These are phyloP conservation scores for Leptatherina wallacei DNA, from an alignment of 2,797 vertebrate genomes.

Conservation along the genomic window DNA sequence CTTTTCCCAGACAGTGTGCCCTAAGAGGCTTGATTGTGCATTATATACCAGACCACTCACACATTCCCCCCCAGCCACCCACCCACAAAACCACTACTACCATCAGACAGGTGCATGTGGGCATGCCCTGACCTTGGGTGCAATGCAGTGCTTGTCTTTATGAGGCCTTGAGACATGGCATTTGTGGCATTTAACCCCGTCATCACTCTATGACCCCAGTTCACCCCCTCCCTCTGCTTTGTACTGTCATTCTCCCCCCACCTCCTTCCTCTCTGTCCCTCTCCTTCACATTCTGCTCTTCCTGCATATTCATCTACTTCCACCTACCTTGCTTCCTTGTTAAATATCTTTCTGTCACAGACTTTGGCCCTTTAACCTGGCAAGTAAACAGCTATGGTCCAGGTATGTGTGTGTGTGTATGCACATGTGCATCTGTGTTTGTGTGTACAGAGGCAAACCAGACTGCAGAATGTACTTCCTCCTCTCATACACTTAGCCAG, in stretches of 20 bases:
- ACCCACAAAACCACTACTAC: constrained; percentile 39
- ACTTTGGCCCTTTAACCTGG: constrained; percentile 76
- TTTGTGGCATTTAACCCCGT: constrained; percentile 84
- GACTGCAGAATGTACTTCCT: constrained; percentile 62
- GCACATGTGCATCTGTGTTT: constrained; percentile 20
- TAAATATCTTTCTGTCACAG: constrained; percentile 74
- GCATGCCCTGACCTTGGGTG: constrained; percentile 80
- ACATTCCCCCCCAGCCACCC: constrained; percentile 39
- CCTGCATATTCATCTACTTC: constrained; percentile 72
- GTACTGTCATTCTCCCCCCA: constrained; percentile 64
- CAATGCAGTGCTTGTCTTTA: constrained; percentile 80
- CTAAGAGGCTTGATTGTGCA: constrained; percentile 51
- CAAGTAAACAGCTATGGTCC: constrained; percentile 70
- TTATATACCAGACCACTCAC: constrained; percentile 40
- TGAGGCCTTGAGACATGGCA: constrained; percentile 81
- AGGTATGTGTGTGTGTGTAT: constrained; percentile 52
- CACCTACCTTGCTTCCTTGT: constrained; percentile 59
- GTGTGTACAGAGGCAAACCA: constrained; percentile 42
- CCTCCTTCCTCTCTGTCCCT: constrained; percentile 46
- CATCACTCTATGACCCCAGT: constrained; percentile 72
- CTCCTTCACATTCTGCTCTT: constrained; percentile 49
- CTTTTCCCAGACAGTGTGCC: constrained; percentile 58
- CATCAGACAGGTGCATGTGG: constrained; percentile 76
- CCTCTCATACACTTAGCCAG: constrained; percentile 44
- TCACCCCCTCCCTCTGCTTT: constrained; percentile 61